Base-by-base conservation (phyloP, 2,113 vertebrate species). In the Mesembrinibis cayennensis region DNA sequence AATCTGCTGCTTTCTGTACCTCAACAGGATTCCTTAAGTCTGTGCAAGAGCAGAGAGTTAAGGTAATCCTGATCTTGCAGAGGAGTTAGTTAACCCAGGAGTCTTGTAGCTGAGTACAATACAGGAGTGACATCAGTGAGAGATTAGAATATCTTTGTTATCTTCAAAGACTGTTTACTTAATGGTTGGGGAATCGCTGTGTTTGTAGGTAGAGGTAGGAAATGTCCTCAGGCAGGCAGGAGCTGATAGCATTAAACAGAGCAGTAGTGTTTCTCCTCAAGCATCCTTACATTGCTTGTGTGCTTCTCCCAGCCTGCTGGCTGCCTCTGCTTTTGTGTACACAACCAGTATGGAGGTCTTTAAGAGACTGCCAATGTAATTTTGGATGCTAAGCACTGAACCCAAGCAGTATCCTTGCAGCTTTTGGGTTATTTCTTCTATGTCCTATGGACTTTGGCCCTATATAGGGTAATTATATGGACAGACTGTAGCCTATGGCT, bases 111-210 rank as follows among this genome's bases (percentile, higher is more conserved):
- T 38, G 38, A 91, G n/a, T 80, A 90, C 74, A 94, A 73, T 82
- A 66, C 32, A 55, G 71, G 71, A 91, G 84, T 94, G 94, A 86
- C 87, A 91, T 91, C 91, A 93, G 52, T 77, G 77, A 80, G 89
- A 91, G 93, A 94, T 95, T 95, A 94, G 74, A 92, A 78, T 83
- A 88, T 63, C 74, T 90, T 87, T 34, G 21, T 95, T 95, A 95
- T 97, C 95, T 95, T 96, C 95, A 97, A 97, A 96, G 94, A 58
- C 63, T 91, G 89, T 94, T 97, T 97, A 94, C 87, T 90, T 70
- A 88, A 81, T 13, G 79, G 62, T 10, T 77, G 82, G 70, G 59
- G 95, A 84, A 73, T 94, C 0, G 2, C 61, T 58, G 72, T 95
- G 83, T 94, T 89, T 93, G 93, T 90, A 91, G 91, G 91, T 59